Percentiles rank a stretch among this genome's conserved stretches.
Conservation (phyloP, 2,113 vertebrate genomes). For the Notiomystis cincta region DNA sequence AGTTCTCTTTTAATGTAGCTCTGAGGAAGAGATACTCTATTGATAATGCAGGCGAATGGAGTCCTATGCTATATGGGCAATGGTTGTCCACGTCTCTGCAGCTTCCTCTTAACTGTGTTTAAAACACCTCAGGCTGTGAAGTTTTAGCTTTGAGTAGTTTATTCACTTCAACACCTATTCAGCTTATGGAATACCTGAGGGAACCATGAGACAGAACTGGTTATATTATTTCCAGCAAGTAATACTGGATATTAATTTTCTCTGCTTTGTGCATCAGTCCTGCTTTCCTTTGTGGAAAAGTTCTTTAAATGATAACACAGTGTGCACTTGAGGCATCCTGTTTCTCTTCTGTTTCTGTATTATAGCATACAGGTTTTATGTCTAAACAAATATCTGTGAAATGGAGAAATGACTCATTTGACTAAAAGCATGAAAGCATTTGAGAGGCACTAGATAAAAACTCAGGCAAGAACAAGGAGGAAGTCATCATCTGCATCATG, state of each 20-base stretch:
- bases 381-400: neutral
- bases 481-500: neutral
- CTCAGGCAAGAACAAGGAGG: neutral
- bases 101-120: neutral
- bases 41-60: neutral
- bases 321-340: neutral
- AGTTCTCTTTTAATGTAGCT: neutral
- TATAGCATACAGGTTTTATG: neutral
- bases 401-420: neutral
- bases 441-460: neutral
- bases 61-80: neutral
- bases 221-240: neutral
- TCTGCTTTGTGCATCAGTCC: neutral
- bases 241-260: neutral
- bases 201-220: neutral
- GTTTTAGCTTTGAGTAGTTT: neutral
- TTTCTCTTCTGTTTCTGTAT: neutral
- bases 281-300: neutral
- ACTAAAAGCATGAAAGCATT: neutral
- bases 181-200: neutral
- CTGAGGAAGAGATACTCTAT: neutral
- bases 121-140: neutral
- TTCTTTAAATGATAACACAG: neutral
- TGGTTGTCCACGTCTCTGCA: neutral
- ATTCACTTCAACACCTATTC: neutral